Evolutionary conservation across 30 jellyfish, hydroid and myxozoan species (phyloP), one percentile per base, ranked within the genome.

Genomic region (Pelagia noctiluca): DNA sequence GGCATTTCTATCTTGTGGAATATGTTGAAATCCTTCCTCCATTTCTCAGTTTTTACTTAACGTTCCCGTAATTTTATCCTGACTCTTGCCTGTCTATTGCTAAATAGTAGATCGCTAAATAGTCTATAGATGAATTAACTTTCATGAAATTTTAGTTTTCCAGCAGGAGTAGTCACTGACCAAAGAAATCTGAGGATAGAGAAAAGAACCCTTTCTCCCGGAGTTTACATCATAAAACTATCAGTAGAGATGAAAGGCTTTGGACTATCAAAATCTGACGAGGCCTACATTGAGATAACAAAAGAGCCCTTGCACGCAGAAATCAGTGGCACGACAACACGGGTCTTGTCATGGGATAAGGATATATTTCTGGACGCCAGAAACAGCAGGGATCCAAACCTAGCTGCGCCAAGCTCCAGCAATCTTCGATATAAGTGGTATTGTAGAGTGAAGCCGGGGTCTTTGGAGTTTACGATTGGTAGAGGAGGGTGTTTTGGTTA

Each of bases 401-500:
- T 52, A 19, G 66, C 72, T 3, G 37, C 46, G 1, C 84, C 78
- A 1, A 48, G 32, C 60, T 10, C 22, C n/a, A 67, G 62, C n/a
- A 52, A 50, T 28, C 35, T 81, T 5, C 16, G 8, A 32, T 81
- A 63, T 70, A 81, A 65, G 22, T 81, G 91, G 91, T 50, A 68
- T 50, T 81, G 91, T 48, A 66, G 24, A 50, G 84, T 81, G 18
- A 81, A 65, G 46, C 84, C 91, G 13, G 91, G 78, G 22, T 31
- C 68, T 4, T 12, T 68, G 57, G 71, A 34, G 48, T 81, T 49
- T 66, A 38, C 25, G n/a, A 66, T 81, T 12, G 91, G 78, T 36
- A 63, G n/a, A 5, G 84, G 91, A 7, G 91, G 91, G 10, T 81
- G 91, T 50, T 67, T 81, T 81, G 91, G 91, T 2, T 54, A 66